phyloP scores from a whole-genome alignment of 2,888 invertebrate genomes.

The Rhingia rostrata region DNA sequence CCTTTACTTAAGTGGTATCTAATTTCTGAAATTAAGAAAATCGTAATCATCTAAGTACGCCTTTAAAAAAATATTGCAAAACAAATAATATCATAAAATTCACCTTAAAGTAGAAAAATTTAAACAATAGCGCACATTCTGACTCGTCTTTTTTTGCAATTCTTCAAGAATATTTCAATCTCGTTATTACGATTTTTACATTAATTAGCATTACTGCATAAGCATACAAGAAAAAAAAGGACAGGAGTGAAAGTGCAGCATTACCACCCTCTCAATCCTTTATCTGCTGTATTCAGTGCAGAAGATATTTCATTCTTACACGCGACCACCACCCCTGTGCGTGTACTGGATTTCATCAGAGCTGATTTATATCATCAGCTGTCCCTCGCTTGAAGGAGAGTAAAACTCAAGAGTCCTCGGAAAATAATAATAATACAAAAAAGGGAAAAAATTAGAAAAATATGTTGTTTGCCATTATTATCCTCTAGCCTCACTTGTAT shows the following conservation, averaged over 20 bases:
- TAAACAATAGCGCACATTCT: background rate
- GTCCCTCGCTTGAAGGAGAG: conserved; percentile 35
- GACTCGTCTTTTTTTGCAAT: conserved; percentile 28
- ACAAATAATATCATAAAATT: no score
- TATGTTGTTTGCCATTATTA: conserved; percentile 62
- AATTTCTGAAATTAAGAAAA: no score
- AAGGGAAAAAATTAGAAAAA: conserved; percentile 44
- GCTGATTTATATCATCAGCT: conserved; percentile 62
- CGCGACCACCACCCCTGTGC: conserved; percentile 27
- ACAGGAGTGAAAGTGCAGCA: conserved; percentile 56
- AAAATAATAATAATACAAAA: conserved; percentile 26
- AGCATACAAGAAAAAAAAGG: conserved; percentile 11
- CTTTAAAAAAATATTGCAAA: no score
- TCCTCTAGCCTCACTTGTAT: conserved; percentile 54
- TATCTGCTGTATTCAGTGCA: background rate
- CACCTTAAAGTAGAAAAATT: conserved; percentile 5
- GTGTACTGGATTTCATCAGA: conserved; percentile 42
- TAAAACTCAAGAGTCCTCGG: conserved; percentile 56
- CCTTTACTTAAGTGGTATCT: no score
- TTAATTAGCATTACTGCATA: conserved; percentile 55
- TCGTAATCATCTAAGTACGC: no score
- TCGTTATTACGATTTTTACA: conserved; percentile 42
- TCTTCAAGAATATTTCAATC: conserved; percentile 38
- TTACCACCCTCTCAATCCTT: conserved; percentile 7
- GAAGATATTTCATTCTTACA: conserved; percentile 21